phyloP scores from a whole-genome alignment of 2,113 vertebrate genomes.

The Verasper variegatus region DNA sequence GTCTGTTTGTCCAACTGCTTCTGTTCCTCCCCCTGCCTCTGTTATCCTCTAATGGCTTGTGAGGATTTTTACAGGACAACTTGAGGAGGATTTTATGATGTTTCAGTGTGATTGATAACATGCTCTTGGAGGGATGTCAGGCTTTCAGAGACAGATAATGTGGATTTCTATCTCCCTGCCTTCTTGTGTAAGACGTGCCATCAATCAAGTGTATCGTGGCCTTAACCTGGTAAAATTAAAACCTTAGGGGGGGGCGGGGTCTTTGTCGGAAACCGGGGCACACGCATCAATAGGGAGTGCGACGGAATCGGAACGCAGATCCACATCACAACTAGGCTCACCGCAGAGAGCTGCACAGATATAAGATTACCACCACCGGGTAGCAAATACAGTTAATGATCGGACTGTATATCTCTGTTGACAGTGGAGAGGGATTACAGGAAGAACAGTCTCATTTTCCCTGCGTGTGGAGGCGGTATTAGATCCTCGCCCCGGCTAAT shows the following conservation, averaged over 20 bases:
- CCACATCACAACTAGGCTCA: slow-evolving; percentile 53
- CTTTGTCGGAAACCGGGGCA: slow-evolving; percentile 61
- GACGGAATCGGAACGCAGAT: slow-evolving; percentile 75
- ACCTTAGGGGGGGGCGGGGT: slow-evolving; percentile 55
- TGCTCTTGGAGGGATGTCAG: slow-evolving; percentile 77
- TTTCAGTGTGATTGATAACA: slow-evolving; percentile 83
- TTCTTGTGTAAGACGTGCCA: slow-evolving; percentile 75
- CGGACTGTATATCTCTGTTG: slow-evolving; percentile 66
- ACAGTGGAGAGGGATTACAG: slow-evolving; percentile 77
- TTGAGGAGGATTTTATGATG: slow-evolving; percentile 79
- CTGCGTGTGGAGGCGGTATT: slow-evolving; percentile 74
- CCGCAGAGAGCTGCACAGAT: slow-evolving; percentile 35
- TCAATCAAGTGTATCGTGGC: slow-evolving; percentile 77
- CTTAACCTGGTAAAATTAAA: slow-evolving; percentile 83
- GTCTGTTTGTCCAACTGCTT: slow-evolving; percentile 54
- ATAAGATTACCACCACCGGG: slow-evolving; percentile 52
- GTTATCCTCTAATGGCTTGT: slow-evolving; percentile 71
- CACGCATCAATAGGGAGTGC: slow-evolving; percentile 59
- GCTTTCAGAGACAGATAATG: slow-evolving; percentile 81
- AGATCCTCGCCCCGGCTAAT: slow-evolving; percentile 76
- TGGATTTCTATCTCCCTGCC: slow-evolving; percentile 83
- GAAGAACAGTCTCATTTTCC: slow-evolving; percentile 78
- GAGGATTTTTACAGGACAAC: slow-evolving; percentile 79
- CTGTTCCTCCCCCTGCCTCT: slow-evolving; percentile 47
- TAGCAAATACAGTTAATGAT: slow-evolving; percentile 72